Base-by-base conservation (phyloP, 2,888 invertebrate species). In the Neoascia interrupta region DNA sequence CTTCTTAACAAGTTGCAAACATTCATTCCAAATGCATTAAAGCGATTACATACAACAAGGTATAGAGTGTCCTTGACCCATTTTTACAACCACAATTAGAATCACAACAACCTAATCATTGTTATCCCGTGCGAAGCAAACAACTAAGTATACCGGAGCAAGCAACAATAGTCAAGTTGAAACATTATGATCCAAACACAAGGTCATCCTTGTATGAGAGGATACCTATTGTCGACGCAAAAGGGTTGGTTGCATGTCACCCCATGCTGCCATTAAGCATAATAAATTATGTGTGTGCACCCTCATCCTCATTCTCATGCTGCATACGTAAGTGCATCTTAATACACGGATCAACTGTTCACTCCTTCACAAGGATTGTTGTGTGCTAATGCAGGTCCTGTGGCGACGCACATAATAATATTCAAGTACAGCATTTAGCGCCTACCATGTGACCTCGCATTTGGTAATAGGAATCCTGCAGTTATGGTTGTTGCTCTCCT, bases 231-330 rank as follows among this genome's bases (percentile, higher is more conserved):
- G n/a, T n/a, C n/a, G 26, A 51, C 1, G 5, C 37, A 37, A 53
- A 53, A 43, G 64, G 64, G 64, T 64, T 64, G n/a, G n/a, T n/a
- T n/a, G n/a, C n/a, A 43, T 43, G 64, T 53, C 53, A 64, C 43
- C 49, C 18, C 11, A 26, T 31, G 11, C 26, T 37, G 36, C 37
- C 19, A 15, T 43, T n/a, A 15, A 34, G 58, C n/a, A 34, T 19
- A 15, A 36, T 64, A 64, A 64, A 64, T 64, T 43, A 53, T 23
- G 15, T n/a, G 18, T 16, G 19, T 23, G 11, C 37, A 26, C 28
- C 28, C 39, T 10, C 23, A 10, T n/a, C 16, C 11, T 15, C 60
- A 61, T n/a, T 49, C 49, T 39, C 61, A 37, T 28, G 26, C 18
- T n/a, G 61, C n/a, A n/a, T n/a, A 37, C 28, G 21, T 18, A 41